Percentiles rank a stretch among this genome's conserved stretches.
Conservation (phyloP, 2,888 invertebrate species). For the Stenodera caucasica region DNA sequence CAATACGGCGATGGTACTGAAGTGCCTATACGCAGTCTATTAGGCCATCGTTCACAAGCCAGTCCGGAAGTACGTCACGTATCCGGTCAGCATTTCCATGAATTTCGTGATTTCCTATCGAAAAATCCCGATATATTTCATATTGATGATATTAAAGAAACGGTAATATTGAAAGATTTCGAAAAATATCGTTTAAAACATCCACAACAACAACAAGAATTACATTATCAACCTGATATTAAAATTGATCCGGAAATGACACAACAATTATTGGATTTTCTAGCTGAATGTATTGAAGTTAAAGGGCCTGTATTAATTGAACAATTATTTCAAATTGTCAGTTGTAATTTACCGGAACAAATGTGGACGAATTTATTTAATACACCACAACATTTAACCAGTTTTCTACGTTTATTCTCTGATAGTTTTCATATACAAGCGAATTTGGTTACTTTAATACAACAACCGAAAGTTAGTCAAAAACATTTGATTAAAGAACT, state of each 20-base stretch:
- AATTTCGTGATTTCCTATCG: constrained; percentile 83
- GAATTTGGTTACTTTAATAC: constrained; percentile 84
- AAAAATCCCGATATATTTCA: constrained; percentile 85
- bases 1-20: constrained; percentile 96
- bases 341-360: constrained; percentile 59
- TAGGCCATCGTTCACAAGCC: constrained; percentile 96
- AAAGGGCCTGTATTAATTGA: constrained; percentile 79
- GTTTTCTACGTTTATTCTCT: constrained; percentile 91
- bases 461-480: constrained; percentile 70
- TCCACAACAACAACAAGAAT: constrained; percentile 65
- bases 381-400: constrained; percentile 84
- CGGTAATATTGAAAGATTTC: constrained; percentile 72
- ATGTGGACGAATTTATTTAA: constrained; percentile 85
- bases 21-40: constrained; percentile 93
- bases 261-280: constrained; percentile 77
- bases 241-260: constrained; percentile 82
- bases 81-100: constrained; percentile 90
- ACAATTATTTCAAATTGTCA: constrained; percentile 80
- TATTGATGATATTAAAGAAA: constrained; percentile 77
- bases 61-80: constrained; percentile 96
- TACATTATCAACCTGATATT: constrained; percentile 72
- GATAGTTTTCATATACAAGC: constrained; percentile 91
- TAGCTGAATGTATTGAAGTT: constrained; percentile 78
- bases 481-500: constrained; percentile 42
- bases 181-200: background rate